Base-by-base conservation (phyloP, 2,797 vertebrate genomes). In the Sebastolobus alascanus region DNA sequence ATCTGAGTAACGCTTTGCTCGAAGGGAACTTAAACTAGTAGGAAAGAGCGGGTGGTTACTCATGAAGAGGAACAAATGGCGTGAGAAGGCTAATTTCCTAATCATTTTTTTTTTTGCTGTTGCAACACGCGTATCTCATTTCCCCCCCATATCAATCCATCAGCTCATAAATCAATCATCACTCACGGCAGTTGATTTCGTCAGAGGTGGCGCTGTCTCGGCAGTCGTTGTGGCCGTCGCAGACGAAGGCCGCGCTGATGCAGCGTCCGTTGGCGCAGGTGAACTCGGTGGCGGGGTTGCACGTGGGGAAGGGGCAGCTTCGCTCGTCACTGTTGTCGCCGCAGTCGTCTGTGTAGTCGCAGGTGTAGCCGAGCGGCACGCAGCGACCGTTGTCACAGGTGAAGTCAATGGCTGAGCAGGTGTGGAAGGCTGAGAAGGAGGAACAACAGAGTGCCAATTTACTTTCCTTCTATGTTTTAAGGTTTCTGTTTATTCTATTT, bases 171-270 rank as follows among this genome's bases (percentile, higher is more conserved):
- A 59, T 76, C 25, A 69, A 68, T 65, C 10, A 10, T 20, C 61
- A 97, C 98, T 98, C 95, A 99, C 97, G 96, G 89, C 98, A 99
- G 77, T 97, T 97, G 84, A 94, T 96, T 94, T 99, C 98, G 64
- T 99, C 98, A 1, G 98, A 97, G 9, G 97, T 97, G 84, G 90
- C 84, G n/a, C 97, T 97, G 88, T 99, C 98, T 0, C 88, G 84
- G 93, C 98, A 99, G 94, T 99, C 96, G 67, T 97, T 97, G 58
- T 93, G 79, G 40, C 97, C 97, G 1, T 99, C 96, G 81, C 98
- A 99, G 81, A 99, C 96, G 0, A 95, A 96, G 6, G 87, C 84
- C 0, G 93, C 94, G 11, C 93, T 95, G 84, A 99, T 98, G 92
- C 98, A 99, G 85, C 96, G 96, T 46, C 96, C 96, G 1, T 95